Conservation (phyloP, 2,888 invertebrate genomes). For the Paralinhomoeus sp. region DNA sequence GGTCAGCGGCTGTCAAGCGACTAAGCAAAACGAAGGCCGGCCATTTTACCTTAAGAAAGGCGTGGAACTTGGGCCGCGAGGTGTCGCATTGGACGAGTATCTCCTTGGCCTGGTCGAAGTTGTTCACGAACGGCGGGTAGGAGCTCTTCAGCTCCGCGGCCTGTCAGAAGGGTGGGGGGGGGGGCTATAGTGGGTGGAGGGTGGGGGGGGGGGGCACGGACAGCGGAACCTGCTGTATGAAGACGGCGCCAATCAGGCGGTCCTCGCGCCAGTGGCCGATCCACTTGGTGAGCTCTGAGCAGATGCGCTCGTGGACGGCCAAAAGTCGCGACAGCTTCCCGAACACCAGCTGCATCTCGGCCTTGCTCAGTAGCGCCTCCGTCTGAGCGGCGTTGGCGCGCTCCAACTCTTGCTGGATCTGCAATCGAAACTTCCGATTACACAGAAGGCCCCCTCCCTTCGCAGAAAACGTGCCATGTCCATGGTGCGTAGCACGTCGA, state of each 20-base stretch:
- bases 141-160: slow-evolving; percentile 67
- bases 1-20: not conserved
- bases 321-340: slow-evolving; percentile 81
- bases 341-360: slow-evolving; percentile 79
- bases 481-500: slow-evolving; percentile 73
- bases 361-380: slow-evolving; percentile 52
- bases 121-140: slow-evolving; percentile 93
- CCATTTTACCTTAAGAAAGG: slow-evolving; percentile 61
- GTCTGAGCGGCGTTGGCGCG: no score
- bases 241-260: slow-evolving; percentile 58
- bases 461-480: slow-evolving; percentile 40
- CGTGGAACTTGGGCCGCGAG: slow-evolving; percentile 83
- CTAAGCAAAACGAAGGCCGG: not conserved
- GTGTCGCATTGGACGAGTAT: slow-evolving; percentile 69
- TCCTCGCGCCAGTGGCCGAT: slow-evolving; percentile 67
- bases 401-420: no score
- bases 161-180: slow-evolving; percentile 24
- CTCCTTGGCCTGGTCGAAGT: slow-evolving; percentile 86
- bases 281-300: slow-evolving; percentile 35
- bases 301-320: slow-evolving; percentile 60
- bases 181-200: no score
- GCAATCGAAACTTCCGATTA: not conserved
- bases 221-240: slow-evolving; percentile 42
- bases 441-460: not conserved
- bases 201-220: no score